Evolutionary conservation across 1,140 invertebrate genomes (phyloP), one percentile per base, ranked within the genome.

Genomic region (Pachyrhynchus sulphureomaculatus): DNA sequence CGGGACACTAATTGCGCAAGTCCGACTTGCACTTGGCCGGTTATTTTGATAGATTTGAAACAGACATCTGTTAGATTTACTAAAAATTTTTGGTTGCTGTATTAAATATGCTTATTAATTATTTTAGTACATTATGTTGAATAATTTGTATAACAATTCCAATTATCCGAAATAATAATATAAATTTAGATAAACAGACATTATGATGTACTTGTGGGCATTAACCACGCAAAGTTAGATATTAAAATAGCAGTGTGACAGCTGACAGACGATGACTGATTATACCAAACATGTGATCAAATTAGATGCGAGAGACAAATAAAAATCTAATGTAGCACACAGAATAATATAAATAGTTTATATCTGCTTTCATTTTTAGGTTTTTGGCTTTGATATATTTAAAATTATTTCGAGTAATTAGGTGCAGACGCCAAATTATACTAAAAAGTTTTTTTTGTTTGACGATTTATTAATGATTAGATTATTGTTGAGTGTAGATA

Each of bases 221-320:
- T 61, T 53, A 61, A 42, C 58, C 57, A 53, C 58, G 33, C 58
- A 39, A 52, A 59, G 57, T 59, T 59, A 51, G 58, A 61, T 61
- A 61, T 61, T 61, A 61, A 61, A 61, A 61, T 61, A 61, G 58
- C 48, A 32, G 47, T 15, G 37, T 61, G 58, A 61, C 58, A 39
- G 49, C 58, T 61, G 58, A 61, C 48, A 61, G 58, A 63, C 61
- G 44, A 51, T 63, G 52, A 63, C 45, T 51, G 61, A 56, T 63
- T 63, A 63, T 63, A 57, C 44, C 37, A 51, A 47, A 63, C 52
- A 63, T 51, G 53, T 56, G 53, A 63, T 56, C 53, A 51, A 63
- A 63, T 63, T 55, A 56, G 53, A 56, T 56, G 61, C 34, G 34
- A 52, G 53, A 48, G 53, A 66, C 64, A 63, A 62, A 66, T 62